A percentile compares a stretch with the other conserved stretches of the same genome.
phyloP scores from a whole-genome alignment of 2,797 vertebrate species.

The Typhlichthys eigenmanni region DNA sequence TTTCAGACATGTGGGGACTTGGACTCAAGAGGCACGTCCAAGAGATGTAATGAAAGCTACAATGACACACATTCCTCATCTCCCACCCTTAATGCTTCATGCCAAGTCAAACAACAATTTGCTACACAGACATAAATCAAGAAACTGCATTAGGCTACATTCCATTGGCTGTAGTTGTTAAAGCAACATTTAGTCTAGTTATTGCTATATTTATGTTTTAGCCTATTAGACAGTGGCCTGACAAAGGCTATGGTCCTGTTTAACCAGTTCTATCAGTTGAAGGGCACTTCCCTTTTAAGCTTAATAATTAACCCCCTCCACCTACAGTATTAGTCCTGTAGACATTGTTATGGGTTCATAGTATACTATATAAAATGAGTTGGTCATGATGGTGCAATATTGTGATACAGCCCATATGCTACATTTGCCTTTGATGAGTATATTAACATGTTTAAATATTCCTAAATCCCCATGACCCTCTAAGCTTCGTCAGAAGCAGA shows the following conservation, averaged over 20 bases:
- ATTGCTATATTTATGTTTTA: slow-evolving; percentile 29
- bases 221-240: slow-evolving; percentile 21
- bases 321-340: slow-evolving; percentile 2
- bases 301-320: slow-evolving; percentile 52
- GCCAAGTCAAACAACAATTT: slow-evolving; percentile 55
- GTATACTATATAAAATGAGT: not conserved
- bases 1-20: slow-evolving; percentile 38
- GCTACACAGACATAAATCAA: slow-evolving; percentile 5
- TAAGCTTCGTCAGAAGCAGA: no score
- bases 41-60: slow-evolving; percentile 40
- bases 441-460: no score
- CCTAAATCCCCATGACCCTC: no score
- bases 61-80: slow-evolving; percentile 48
- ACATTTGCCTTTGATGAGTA: no score
- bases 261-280: slow-evolving; percentile 51
- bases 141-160: not conserved
- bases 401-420: no score
- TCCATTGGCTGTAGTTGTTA: not conserved
- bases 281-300: slow-evolving; percentile 33
- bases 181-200: not conserved
- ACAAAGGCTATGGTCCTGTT: slow-evolving; percentile 47
- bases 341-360: not conserved
- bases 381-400: not conserved
- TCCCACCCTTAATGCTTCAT: slow-evolving; percentile 23
- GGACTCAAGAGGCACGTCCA: slow-evolving; percentile 42